Conservation (phyloP, 2,113 vertebrate genomes). For the Lanius collurio region DNA sequence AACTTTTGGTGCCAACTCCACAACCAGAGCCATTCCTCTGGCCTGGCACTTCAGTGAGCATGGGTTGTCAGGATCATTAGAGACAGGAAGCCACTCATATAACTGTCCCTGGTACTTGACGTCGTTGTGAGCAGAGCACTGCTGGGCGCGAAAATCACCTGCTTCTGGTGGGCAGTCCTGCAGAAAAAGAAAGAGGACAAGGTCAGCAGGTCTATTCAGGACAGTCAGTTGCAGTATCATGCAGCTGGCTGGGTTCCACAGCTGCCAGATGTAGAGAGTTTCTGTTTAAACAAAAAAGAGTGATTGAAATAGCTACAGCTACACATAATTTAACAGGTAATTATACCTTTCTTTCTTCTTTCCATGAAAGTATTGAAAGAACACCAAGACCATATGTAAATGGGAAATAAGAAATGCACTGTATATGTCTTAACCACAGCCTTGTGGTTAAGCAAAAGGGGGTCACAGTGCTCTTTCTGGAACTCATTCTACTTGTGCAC, state of each 20-base stretch:
- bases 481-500: background rate
- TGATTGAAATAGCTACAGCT: background rate
- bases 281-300: background rate
- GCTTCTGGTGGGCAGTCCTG: conserved; percentile 92
- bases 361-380: background rate
- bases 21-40: conserved; percentile 78
- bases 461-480: background rate
- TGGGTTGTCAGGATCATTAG: conserved; percentile 92
- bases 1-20: conserved; percentile 94
- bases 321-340: background rate
- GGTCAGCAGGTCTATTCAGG: background rate
- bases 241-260: background rate
- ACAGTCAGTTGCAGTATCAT: background rate
- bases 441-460: background rate
- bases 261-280: background rate
- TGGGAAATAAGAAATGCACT: background rate
- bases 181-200: background rate
- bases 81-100: conserved; percentile 92
- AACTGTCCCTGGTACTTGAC: conserved; percentile 89
- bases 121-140: conserved; percentile 94
- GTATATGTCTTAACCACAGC: background rate
- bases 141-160: conserved; percentile 94
- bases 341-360: background rate
- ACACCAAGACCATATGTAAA: background rate
- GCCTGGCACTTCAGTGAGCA: conserved; percentile 93